Percentiles rank a stretch among this genome's conserved stretches.
These are phyloP conservation scores for Shinisaurus crocodilurus DNA, from an alignment of 2,113 vertebrate genomes.

Conservation along the genomic window DNA sequence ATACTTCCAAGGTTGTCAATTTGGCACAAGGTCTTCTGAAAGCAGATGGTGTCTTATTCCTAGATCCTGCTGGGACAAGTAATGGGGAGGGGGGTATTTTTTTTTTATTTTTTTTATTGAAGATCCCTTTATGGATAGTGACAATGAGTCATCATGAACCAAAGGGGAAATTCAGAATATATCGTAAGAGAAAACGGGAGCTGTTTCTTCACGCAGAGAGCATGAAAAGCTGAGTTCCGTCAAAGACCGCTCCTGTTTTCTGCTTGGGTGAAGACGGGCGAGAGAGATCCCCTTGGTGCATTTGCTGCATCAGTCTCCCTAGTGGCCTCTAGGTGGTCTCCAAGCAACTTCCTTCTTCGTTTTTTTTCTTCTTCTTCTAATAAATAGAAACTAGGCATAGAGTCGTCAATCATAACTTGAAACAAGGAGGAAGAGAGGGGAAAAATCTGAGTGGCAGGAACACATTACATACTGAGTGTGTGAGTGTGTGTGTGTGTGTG, in stretches of 20 bases:
- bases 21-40: conserved; percentile 60
- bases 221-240: not conserved
- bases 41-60: not conserved
- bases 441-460: not conserved
- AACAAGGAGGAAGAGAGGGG: not conserved
- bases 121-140: conserved; percentile 2
- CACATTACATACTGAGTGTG: not conserved
- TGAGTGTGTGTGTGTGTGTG: too few relatives aligned
- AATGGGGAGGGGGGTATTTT: too few relatives aligned
- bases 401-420: not conserved
- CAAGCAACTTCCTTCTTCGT: not conserved
- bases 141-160: conserved; percentile 38
- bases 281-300: not conserved
- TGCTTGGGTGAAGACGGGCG: not conserved
- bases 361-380: not conserved
- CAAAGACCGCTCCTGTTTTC: not conserved
- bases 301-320: not conserved
- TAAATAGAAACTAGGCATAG: not conserved
- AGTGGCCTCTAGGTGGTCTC: not conserved
- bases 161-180: conserved; percentile 37
- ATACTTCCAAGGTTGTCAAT: conserved; percentile 54
- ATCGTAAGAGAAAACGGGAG: not conserved
- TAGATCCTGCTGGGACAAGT: too few relatives aligned
- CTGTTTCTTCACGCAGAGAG: not conserved
- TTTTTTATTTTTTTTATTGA: too few relatives aligned